Base-by-base conservation (phyloP, 1,140 invertebrate genomes). In the Manduca sexta region DNA sequence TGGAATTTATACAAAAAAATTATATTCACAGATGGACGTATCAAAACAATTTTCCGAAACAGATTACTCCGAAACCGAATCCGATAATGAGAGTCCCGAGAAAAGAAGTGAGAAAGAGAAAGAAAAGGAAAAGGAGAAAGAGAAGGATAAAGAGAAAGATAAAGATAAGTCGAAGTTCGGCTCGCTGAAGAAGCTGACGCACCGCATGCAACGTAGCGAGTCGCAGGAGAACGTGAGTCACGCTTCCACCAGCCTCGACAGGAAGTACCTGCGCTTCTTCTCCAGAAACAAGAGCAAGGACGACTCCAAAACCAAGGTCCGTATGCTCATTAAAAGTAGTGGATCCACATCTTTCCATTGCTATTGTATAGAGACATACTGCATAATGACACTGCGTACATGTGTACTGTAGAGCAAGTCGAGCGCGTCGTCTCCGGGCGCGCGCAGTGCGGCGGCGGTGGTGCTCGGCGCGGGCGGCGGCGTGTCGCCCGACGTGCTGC, bases 41-140 rank as follows among this genome's bases (percentile, higher is more conserved):
- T 63, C 84, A 52, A 63, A 87, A 49, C 89, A 94, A 45, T 96
- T 92, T 70, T 96, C 93, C 42, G 92, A 94, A 84, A 94, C 92
- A 0, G 94, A 95, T 56, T 94, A 94, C 53, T 93, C 92, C 0
- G 92, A 93, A 34, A 86, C 86, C 0, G 93, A 80, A 17, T 80
- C 79, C 1, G 76, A 83, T 17, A 56, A 40, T 7, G 78, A 77
- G 38, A 52, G 45, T 44, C 53, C 61, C 0, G 71, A 60, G 49
- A 33, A 37, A 18, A 52, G 49, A 34, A 33, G 40, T 42, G 58
- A 59, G 40, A 44, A 47, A 10, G 64, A 75, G 12, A 56, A 49
- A 35, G 47, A 76, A 64, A 56, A 74, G 63, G 61, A 64, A 29
- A 60, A 61, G 31, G 64, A 67, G 3, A 49, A 39, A 17, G 69